Evolutionary conservation across 2,113 vertebrate genomes (phyloP).

Genomic region (Pangasianodon hypophthalmus): DNA sequence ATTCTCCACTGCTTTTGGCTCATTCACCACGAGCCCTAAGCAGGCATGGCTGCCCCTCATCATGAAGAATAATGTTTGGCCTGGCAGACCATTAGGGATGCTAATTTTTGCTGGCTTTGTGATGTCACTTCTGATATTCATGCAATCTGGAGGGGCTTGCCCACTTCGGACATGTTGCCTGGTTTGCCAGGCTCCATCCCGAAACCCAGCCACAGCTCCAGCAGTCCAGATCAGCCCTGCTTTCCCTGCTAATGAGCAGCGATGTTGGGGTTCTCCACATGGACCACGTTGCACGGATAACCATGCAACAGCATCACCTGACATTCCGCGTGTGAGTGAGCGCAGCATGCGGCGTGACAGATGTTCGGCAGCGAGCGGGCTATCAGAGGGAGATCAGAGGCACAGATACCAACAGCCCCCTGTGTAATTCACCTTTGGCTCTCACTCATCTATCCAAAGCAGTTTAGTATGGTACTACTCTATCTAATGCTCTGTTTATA

Average conservation of each 20-base stretch:
- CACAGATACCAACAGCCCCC: conserved; percentile 58
- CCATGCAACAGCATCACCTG: conserved; percentile 58
- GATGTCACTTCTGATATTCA: conserved; percentile 67
- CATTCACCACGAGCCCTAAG: conserved; percentile 49
- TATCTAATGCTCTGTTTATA: conserved; percentile 34
- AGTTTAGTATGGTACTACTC: conserved; percentile 30
- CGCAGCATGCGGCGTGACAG: conserved; percentile 60
- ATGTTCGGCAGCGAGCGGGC: conserved; percentile 51
- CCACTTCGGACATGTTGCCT: conserved; percentile 51
- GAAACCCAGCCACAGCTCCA: conserved; percentile 45
- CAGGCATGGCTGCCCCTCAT: conserved; percentile 64
- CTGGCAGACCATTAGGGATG: conserved; percentile 68
- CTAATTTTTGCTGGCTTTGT: conserved; percentile 68
- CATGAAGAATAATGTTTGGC: conserved; percentile 71
- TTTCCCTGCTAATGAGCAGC: conserved; percentile 64
- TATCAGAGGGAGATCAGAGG: conserved; percentile 57
- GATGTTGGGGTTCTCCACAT: conserved; percentile 57
- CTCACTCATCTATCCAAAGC: conserved; percentile 52
- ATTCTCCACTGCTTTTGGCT: conserved; percentile 52
- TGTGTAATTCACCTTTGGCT: conserved; percentile 56
- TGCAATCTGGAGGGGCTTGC: conserved; percentile 62
- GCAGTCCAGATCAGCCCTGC: conserved; percentile 39
- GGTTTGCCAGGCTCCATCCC: conserved; percentile 49
- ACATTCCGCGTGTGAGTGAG: conserved; percentile 46
- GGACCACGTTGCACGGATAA: conserved; percentile 49